These are phyloP conservation scores for Tichodroma muraria DNA, from an alignment of 2,113 vertebrate species.

Conservation along the genomic window DNA sequence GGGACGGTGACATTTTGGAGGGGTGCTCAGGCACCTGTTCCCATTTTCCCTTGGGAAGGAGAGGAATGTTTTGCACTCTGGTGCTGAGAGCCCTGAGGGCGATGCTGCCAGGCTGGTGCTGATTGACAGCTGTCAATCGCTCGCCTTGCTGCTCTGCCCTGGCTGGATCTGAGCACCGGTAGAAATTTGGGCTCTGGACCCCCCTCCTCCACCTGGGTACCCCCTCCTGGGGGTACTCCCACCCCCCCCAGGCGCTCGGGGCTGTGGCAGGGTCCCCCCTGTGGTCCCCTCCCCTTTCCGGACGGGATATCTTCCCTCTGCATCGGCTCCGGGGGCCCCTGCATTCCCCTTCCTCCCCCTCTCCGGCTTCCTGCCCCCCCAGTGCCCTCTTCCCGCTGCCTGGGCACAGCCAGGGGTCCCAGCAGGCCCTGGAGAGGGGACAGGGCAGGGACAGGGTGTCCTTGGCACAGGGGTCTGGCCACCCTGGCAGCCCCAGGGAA, in stretches of 20 bases:
- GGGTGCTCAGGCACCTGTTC: background rate
- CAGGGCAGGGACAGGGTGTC: background rate
- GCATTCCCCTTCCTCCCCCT: background rate
- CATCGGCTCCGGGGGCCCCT: background rate
- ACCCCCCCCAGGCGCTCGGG: rapidly evolving
- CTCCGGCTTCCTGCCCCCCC: background rate
- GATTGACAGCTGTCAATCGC: background rate
- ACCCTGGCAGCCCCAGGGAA: background rate
- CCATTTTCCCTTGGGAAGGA: background rate
- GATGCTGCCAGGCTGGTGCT: background rate
- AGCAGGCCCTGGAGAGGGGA: background rate
- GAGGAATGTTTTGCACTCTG: rapidly evolving
- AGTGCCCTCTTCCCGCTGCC: background rate
- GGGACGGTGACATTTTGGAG: background rate
- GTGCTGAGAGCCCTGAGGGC: background rate
- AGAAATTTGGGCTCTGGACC: background rate
- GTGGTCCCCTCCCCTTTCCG: background rate
- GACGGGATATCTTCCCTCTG: background rate
- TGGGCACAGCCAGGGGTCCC: background rate
- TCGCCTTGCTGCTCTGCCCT: background rate
- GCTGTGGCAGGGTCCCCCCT: background rate
- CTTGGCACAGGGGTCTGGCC: rapidly evolving
- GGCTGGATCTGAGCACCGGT: background rate
- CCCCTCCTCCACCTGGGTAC: background rate
- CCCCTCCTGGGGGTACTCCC: background rate